These are phyloP conservation scores for Clavelina lepadiformis DNA, from an alignment of 23 tunicate genomes.

Conservation along the genomic window DNA sequence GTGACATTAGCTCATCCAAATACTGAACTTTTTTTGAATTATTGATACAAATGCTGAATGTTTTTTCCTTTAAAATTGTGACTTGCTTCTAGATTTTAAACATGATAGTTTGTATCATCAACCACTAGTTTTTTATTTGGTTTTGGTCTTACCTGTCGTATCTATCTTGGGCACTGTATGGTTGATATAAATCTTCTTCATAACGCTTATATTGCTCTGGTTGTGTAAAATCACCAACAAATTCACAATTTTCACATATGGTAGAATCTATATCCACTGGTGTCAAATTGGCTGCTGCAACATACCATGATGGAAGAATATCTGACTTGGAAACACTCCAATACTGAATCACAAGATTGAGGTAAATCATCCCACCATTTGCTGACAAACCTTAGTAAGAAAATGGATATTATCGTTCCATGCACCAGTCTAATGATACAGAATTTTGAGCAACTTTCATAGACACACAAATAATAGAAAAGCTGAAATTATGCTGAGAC, in stretches of 20 bases:
- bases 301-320: conserved; percentile 65
- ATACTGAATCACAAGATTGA: conserved; percentile 40
- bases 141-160: conserved; percentile 51
- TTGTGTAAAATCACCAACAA: conserved; percentile 33
- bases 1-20: no score
- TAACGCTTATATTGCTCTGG: conserved; percentile 63
- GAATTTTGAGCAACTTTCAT: not conserved
- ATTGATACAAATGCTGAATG: no score
- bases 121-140: no score
- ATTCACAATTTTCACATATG: conserved; percentile 8
- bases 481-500: no score
- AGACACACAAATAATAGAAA: not conserved
- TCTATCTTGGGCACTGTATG: conserved; percentile 50
- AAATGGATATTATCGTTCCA: not conserved
- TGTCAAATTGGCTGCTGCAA: not conserved
- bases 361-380: not conserved
- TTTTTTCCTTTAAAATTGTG: no score
- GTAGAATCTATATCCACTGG: conserved; percentile 14
- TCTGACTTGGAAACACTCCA: conserved; percentile 81
- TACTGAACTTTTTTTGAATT: no score
- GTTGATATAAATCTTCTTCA: conserved; percentile 47
- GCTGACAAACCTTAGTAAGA: not conserved
- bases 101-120: no score
- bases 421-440: not conserved
- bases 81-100: no score